These are phyloP conservation scores for Myripristis jacobus DNA, from an alignment of 2,797 vertebrate genomes.

Conservation along the genomic window DNA sequence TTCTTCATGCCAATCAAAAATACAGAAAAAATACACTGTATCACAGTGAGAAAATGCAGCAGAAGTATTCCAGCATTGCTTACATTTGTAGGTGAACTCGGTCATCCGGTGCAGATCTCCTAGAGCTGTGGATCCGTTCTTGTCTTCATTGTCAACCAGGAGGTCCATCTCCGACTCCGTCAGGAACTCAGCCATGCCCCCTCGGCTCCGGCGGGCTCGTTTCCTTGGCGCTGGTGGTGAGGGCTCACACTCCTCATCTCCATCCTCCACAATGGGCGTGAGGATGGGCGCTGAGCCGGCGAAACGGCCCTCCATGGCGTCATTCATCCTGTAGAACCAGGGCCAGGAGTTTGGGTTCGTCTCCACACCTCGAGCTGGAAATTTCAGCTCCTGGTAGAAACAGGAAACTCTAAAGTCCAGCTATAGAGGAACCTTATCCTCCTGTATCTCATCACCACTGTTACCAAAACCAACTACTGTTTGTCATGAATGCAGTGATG, in stretches of 20 bases:
- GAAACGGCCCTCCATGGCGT: conserved; percentile 80
- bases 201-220: conserved; percentile 66
- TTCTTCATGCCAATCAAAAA: too few species aligned
- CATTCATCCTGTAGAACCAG: conserved; percentile 84
- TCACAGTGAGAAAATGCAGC: too few species aligned
- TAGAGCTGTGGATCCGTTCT: conserved; percentile 61
- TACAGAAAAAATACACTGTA: too few species aligned
- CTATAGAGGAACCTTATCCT: conserved; percentile 25
- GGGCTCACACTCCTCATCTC: conserved; percentile 76
- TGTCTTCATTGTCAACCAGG: conserved; percentile 75
- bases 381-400: conserved; percentile 80
- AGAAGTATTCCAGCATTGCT: conserved; percentile 15
- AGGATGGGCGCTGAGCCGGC: conserved; percentile 69
- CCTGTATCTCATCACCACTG: not conserved
- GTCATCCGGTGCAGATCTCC: conserved; percentile 68
- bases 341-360: conserved; percentile 81
- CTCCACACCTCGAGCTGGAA: conserved; percentile 78
- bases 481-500: not conserved
- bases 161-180: conserved; percentile 81
- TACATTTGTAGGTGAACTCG: conserved; percentile 77
- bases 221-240: conserved; percentile 70
- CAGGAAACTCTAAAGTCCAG: conserved; percentile 15
- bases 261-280: conserved; percentile 75
- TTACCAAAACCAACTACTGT: not conserved
- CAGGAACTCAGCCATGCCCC: conserved; percentile 78